phyloP scores from a whole-genome alignment of 2,797 vertebrate species.

The Tenualosa thibaudeaui region DNA sequence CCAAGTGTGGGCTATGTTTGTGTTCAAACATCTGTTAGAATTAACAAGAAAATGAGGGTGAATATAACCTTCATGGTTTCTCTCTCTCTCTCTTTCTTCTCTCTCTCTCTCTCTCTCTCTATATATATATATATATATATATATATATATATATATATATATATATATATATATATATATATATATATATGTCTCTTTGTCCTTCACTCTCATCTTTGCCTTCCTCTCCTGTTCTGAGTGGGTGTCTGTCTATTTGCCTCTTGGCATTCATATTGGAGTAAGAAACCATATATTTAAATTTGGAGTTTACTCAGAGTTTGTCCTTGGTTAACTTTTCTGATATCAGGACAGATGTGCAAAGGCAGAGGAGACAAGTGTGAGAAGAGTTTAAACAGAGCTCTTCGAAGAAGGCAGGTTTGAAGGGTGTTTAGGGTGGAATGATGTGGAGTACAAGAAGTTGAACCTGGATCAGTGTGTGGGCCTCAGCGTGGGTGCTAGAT shows the following conservation, averaged over 20 bases:
- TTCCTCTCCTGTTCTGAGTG: too few species aligned
- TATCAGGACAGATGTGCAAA: neutral
- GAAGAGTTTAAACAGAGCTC: neutral
- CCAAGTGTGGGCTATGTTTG: slow-evolving; percentile 1
- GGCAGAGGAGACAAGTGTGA: neutral
- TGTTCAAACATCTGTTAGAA: slow-evolving; percentile 14
- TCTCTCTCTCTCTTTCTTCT: neutral
- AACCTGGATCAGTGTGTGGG: neutral
- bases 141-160: neutral
- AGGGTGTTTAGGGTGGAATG: too few species aligned
- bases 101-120: neutral
- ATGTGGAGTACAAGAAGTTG: neutral
- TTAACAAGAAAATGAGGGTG: neutral
- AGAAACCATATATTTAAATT: neutral
- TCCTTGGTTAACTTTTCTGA: neutral
- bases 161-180: slow-evolving; percentile 30
- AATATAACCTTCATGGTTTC: neutral
- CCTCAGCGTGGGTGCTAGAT: neutral
- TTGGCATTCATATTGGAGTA: neutral
- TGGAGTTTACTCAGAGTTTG: neutral
- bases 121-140: slow-evolving; percentile 18
- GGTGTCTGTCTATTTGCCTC: neutral
- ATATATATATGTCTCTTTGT: neutral
- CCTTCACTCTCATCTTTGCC: neutral
- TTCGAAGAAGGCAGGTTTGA: too few species aligned